Conservation (phyloP, 1,140 invertebrate genomes). For the Nephotettix cincticeps region DNA sequence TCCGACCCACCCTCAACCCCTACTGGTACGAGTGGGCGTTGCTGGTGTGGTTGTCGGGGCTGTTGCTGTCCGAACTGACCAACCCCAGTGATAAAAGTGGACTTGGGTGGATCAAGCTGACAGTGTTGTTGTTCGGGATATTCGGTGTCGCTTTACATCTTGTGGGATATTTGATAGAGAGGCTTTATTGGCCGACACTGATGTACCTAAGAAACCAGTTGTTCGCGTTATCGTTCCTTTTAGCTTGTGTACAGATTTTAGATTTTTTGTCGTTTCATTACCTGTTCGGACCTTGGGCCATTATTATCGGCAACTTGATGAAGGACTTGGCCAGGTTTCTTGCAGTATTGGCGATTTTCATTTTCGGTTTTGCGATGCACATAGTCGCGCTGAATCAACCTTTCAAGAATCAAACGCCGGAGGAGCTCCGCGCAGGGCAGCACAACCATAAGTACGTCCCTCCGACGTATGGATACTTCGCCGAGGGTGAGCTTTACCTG, state of each 20-base stretch:
- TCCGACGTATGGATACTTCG: conserved; percentile 53
- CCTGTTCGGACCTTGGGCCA: conserved; percentile 97
- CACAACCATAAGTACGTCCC: conserved; percentile 21
- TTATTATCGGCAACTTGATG: conserved; percentile 86
- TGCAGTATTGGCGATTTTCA: conserved; percentile 95
- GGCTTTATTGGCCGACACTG: conserved; percentile 73
- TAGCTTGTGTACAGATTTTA: conserved; percentile 95
- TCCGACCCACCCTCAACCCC: conserved; percentile 68
- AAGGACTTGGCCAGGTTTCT: conserved; percentile 93
- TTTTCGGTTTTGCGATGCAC: conserved; percentile 97
- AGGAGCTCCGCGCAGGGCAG: conserved; percentile 48
- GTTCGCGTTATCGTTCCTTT: conserved; percentile 89
- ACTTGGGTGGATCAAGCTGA: conserved; percentile 88
- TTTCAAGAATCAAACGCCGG: conserved; percentile 62
- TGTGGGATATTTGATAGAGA: conserved; percentile 60
- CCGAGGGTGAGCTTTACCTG: conserved; percentile 66
- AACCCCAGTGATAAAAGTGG: conserved; percentile 95
- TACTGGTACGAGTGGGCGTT: conserved; percentile 97
- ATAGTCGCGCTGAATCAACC: conserved; percentile 95
- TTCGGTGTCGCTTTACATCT: conserved; percentile 90
- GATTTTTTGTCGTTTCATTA: conserved; percentile 98
- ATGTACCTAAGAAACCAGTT: conserved; percentile 95
- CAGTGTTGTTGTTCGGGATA: conserved; percentile 90
- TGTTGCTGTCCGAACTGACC: conserved; percentile 93
- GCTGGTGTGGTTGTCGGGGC: conserved; percentile 92